Conservation (phyloP, 2,113 vertebrate species). For the Merops nubicus region DNA sequence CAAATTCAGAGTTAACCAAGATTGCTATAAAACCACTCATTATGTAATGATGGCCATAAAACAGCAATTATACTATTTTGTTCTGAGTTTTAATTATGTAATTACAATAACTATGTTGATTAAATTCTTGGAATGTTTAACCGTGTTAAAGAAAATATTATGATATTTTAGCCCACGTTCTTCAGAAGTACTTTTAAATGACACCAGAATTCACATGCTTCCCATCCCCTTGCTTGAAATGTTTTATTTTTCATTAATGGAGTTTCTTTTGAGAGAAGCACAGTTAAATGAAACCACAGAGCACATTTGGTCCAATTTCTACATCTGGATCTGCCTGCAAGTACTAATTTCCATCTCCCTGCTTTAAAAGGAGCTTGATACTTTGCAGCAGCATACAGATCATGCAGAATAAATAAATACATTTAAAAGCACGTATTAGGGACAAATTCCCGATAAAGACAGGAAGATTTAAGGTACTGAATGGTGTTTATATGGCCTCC, state of each 20-base stretch:
- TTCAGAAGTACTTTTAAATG: background rate
- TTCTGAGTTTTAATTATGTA: slow-evolving; percentile 15
- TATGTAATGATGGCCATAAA: background rate
- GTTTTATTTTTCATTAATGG: background rate
- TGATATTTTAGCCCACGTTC: background rate
- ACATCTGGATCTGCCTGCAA: background rate
- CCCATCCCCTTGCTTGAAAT: background rate
- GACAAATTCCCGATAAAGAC: background rate
- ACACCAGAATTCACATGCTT: background rate
- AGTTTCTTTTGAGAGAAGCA: background rate
- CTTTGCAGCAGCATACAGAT: background rate
- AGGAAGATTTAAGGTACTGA: background rate
- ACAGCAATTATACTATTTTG: background rate
- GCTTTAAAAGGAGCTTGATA: background rate
- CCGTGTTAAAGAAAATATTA: slow-evolving; percentile 7
- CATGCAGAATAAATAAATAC: background rate
- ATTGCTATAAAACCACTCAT: background rate
- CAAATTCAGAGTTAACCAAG: background rate
- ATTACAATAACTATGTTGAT: background rate
- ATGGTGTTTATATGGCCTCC: background rate
- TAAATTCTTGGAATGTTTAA: background rate
- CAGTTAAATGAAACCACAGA: background rate
- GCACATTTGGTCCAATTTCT: background rate
- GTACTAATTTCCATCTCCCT: background rate
- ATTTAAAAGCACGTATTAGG: background rate